phyloP scores from a whole-genome alignment of 2,888 invertebrate species.

The Xylocampa areola region DNA sequence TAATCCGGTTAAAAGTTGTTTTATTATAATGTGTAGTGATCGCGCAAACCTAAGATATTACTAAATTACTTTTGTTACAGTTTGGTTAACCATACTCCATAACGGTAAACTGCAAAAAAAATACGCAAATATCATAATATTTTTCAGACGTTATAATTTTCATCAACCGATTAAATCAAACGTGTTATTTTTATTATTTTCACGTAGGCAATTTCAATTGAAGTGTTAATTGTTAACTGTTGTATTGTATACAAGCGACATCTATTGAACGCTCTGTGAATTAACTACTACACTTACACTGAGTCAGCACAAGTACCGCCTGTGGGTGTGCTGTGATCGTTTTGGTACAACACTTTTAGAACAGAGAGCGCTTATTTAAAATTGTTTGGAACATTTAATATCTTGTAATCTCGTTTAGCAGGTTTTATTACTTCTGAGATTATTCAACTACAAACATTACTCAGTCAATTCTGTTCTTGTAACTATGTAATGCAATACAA shows the following conservation, averaged over 20 bases:
- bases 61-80: no score
- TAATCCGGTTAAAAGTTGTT: no score
- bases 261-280: conserved; percentile 13
- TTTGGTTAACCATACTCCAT: no score
- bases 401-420: conserved; percentile 1
- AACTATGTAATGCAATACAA: conserved; percentile 1
- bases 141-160: no score
- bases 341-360: conserved; percentile 6
- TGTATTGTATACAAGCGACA: conserved; percentile 26
- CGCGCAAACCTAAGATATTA: no score
- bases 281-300: no score
- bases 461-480: neutral
- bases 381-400: neutral
- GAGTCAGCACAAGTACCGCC: neutral
- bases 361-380: conserved; percentile 30
- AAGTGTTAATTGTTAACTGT: neutral
- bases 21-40: no score
- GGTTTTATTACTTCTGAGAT: conserved; percentile 7
- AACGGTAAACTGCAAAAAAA: no score
- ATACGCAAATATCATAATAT: no score
- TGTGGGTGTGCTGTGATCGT: neutral
- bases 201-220: no score
- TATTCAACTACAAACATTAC: neutral
- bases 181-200: no score
- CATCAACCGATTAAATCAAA: no score